Percentiles rank a stretch among this genome's conserved stretches.
Evolutionary conservation across 2,113 vertebrate species (phyloP).

Genomic region (Dicentrarchus labrax): DNA sequence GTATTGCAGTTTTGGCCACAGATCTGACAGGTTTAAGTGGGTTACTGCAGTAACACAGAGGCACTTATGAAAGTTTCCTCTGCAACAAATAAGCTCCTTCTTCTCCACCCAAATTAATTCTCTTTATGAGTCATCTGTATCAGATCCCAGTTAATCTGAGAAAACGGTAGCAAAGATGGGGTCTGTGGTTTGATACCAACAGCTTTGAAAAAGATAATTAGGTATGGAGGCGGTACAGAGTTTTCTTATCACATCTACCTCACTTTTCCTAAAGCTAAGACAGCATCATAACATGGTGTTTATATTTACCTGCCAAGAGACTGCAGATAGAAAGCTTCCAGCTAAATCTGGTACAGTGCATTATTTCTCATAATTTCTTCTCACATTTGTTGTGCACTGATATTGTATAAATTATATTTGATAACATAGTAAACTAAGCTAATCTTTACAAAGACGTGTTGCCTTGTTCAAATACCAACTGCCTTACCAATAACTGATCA

Average conservation of each 20-base stretch:
- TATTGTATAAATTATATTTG: background rate
- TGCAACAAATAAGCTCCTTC: slow-evolving; percentile 36
- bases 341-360: background rate
- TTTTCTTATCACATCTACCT: slow-evolving; percentile 1
- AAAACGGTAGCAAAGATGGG: background rate
- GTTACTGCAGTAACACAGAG: slow-evolving; percentile 47
- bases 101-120: slow-evolving; percentile 39
- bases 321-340: background rate
- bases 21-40: slow-evolving; percentile 61
- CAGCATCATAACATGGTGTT: slow-evolving; percentile 11
- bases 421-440: background rate
- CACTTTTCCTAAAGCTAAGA: background rate
- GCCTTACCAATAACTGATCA: background rate
- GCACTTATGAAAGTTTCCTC: slow-evolving; percentile 32
- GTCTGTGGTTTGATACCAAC: slow-evolving; percentile 2
- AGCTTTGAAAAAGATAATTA: slow-evolving; percentile 29
- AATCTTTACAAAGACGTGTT: background rate
- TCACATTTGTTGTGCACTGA: background rate
- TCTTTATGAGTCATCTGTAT: slow-evolving; percentile 48
- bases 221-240: background rate
- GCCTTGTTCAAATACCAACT: background rate
- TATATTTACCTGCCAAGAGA: background rate
- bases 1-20: slow-evolving; percentile 29
- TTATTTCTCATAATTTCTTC: background rate
- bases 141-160: slow-evolving; percentile 29